Conservation (phyloP, 2,888 invertebrate species). For the Hydrotaea diabolus region DNA sequence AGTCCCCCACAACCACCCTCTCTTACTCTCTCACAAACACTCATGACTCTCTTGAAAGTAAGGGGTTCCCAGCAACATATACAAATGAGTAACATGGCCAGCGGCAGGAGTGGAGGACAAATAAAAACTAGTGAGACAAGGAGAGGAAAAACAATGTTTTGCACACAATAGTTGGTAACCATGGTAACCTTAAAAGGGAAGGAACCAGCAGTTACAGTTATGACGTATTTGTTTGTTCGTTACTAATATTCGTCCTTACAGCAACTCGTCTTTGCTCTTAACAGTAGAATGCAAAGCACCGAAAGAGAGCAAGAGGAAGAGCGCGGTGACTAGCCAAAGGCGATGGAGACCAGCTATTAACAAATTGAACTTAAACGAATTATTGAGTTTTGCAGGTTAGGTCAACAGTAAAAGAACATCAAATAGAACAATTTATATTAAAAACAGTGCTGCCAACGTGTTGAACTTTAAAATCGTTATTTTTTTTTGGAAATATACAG, state of each 20-base stretch:
- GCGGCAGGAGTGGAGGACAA: conserved; percentile 39
- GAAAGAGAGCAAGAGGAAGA: conserved; percentile 6
- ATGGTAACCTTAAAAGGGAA: conserved; percentile 56
- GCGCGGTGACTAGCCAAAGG: not conserved
- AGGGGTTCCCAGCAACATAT: not conserved
- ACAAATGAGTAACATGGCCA: not conserved
- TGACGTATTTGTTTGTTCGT: conserved; percentile 47
- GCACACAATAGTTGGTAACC: conserved; percentile 59
- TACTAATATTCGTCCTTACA: not conserved
- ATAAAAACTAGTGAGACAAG: conserved; percentile 15
- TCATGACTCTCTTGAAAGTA: not conserved
- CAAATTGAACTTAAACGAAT: conserved; percentile 15
- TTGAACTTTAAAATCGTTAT: too few species aligned
- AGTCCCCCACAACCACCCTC: not conserved
- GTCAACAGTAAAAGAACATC: not conserved
- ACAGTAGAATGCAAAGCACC: not conserved
- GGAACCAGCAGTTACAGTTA: conserved; percentile 36
- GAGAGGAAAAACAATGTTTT: conserved; percentile 52
- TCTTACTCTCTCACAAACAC: not conserved
- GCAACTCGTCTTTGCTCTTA: not conserved
- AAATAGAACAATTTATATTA: not conserved
- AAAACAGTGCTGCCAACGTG: too few species aligned
- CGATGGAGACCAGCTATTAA: not conserved
- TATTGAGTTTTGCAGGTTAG: conserved; percentile 23
- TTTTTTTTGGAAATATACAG: too few species aligned